phyloP scores from a whole-genome alignment of 64 coral and sea anemone genomes.

The Anthopleura sola region DNA sequence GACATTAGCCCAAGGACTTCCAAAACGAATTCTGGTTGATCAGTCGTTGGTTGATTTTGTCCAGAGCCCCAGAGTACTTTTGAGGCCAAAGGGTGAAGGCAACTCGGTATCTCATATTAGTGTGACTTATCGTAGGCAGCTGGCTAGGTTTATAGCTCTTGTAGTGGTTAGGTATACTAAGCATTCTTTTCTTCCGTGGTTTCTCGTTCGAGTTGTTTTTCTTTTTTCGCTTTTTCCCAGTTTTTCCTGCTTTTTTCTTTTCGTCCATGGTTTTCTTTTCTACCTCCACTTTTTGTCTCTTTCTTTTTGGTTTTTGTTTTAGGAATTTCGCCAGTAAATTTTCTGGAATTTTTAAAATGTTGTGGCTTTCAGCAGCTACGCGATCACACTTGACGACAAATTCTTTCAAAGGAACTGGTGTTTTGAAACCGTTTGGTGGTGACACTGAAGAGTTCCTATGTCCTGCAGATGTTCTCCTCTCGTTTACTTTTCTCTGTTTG shows the following conservation, averaged over 20 bases:
- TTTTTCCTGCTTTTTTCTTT: not conserved
- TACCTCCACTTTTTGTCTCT: not conserved
- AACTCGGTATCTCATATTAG: constrained; percentile 33
- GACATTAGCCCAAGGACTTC: constrained; percentile 23
- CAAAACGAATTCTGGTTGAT: constrained; percentile 56
- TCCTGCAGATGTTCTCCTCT: not conserved
- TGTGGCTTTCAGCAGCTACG: not conserved
- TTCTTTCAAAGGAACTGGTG: not conserved
- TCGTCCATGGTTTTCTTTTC: not conserved
- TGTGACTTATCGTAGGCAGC: constrained; percentile 25
- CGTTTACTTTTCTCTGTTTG: not conserved
- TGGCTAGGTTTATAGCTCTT: constrained; percentile 21
- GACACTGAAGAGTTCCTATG: not conserved
- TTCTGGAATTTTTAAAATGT: not conserved
- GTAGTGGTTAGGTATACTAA: constrained; percentile 13
- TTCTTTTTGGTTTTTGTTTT: not conserved
- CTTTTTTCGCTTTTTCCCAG: not conserved
- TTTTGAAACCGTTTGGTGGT: not conserved
- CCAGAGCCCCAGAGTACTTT: constrained; percentile 42
- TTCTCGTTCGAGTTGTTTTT: not conserved
- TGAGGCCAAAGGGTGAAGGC: constrained; percentile 43
- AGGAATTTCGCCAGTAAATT: not conserved
- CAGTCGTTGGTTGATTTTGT: constrained; percentile 55
- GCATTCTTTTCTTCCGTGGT: not conserved
- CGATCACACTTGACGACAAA: not conserved